Evolutionary conservation across 2,113 vertebrate species (phyloP).

Genomic region (Camelus dromedarius): DNA sequence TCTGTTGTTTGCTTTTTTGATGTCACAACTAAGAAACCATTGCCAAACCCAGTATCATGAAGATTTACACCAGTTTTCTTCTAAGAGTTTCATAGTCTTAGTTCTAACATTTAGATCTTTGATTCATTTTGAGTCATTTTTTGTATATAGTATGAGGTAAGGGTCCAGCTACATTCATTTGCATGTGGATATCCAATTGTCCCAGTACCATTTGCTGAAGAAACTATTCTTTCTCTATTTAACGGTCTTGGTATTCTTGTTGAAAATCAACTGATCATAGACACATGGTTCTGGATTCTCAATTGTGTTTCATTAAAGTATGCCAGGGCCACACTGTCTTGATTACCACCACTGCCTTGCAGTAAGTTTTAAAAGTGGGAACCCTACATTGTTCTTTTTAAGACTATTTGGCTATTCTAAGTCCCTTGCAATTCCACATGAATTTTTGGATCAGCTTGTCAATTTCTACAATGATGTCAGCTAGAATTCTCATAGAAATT

Average conservation of each 20-base stretch:
- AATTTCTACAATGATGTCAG: slow-evolving; percentile 12
- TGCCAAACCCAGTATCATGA: background rate
- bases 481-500: background rate
- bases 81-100: background rate
- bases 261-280: background rate
- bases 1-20: background rate
- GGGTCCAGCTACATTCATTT: background rate
- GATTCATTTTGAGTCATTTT: background rate
- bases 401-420: background rate
- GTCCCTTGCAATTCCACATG: background rate
- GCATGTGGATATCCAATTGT: background rate
- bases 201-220: no score
- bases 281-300: background rate
- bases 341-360: background rate
- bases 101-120: slow-evolving; percentile 3
- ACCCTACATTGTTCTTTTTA: background rate
- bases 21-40: background rate
- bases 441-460: background rate
- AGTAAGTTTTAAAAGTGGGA: background rate
- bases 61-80: background rate
- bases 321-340: background rate
- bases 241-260: no score
- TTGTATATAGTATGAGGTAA: background rate
- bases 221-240: no score
- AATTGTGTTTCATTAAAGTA: background rate